Evolutionary conservation across 2,888 invertebrate species (phyloP).

Genomic region (Leucania comma): DNA sequence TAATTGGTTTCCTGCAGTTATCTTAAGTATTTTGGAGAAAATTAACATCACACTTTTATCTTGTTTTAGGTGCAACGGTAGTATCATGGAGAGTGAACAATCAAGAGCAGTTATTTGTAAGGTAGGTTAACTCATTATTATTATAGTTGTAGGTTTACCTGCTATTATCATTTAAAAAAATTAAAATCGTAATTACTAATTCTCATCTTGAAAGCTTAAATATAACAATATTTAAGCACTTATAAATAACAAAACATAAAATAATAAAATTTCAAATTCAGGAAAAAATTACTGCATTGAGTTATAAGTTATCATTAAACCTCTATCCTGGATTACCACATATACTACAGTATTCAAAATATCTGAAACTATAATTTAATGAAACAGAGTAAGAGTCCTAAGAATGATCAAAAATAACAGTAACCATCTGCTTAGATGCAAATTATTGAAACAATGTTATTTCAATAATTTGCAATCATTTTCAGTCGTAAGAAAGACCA

Average conservation of each 20-base stretch:
- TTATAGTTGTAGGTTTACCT: background rate
- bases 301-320: background rate
- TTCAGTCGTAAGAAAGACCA: too few relatives aligned
- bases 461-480: too few relatives aligned
- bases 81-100: conserved; percentile 99
- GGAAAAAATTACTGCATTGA: background rate
- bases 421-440: background rate
- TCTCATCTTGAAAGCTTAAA: background rate
- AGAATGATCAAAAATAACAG: background rate
- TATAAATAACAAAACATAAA: background rate
- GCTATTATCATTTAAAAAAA: background rate
- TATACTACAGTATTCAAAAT: background rate
- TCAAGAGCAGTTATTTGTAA: conserved; percentile 98
- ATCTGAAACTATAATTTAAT: background rate
- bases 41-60: conserved; percentile 21
- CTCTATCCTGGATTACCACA: too few relatives aligned
- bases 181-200: background rate
- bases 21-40: background rate
- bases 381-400: background rate
- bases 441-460: background rate
- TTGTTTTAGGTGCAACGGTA: conserved; percentile 96
- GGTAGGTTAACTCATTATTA: conserved; percentile 91
- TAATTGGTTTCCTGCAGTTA: background rate
- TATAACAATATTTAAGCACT: background rate
- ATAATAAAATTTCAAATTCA: background rate